These are phyloP conservation scores for Eupithecia insigniata DNA, from an alignment of 2,888 invertebrate species.

Conservation along the genomic window DNA sequence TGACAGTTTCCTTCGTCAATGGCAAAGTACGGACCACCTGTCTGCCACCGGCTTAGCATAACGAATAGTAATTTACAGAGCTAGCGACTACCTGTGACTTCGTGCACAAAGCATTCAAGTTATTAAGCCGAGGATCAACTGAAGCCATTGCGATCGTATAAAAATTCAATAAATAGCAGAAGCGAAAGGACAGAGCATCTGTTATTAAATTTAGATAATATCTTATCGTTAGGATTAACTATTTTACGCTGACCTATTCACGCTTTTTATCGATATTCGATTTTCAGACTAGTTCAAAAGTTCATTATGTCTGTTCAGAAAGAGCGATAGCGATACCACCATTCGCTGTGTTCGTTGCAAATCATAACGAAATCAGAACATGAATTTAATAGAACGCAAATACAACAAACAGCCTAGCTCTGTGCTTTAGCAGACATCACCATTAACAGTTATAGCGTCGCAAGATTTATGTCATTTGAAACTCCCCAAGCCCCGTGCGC, in stretches of 20 bases:
- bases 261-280: neutral
- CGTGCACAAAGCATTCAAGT: neutral
- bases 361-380: neutral
- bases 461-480: conserved; percentile 28
- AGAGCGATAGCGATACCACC: neutral
- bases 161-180: neutral
- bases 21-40: conserved; percentile 64
- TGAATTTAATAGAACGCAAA: neutral
- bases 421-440: conserved; percentile 4
- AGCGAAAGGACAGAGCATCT: neutral
- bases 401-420: neutral
- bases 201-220: neutral
- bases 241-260: neutral
- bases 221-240: neutral
- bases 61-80: conserved; percentile 77
- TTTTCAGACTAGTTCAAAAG: neutral
- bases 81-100: conserved; percentile 21
- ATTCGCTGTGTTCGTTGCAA: neutral
- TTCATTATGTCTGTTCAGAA: neutral
- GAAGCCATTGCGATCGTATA: neutral
- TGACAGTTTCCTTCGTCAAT: conserved; percentile 31
- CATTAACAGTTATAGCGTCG: conserved; percentile 17
- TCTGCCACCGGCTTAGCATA: conserved; percentile 67
- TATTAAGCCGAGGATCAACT: neutral
- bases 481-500: conserved; percentile 14